Conservation (phyloP, 2,113 vertebrate genomes). For the Eulemur macaco region DNA sequence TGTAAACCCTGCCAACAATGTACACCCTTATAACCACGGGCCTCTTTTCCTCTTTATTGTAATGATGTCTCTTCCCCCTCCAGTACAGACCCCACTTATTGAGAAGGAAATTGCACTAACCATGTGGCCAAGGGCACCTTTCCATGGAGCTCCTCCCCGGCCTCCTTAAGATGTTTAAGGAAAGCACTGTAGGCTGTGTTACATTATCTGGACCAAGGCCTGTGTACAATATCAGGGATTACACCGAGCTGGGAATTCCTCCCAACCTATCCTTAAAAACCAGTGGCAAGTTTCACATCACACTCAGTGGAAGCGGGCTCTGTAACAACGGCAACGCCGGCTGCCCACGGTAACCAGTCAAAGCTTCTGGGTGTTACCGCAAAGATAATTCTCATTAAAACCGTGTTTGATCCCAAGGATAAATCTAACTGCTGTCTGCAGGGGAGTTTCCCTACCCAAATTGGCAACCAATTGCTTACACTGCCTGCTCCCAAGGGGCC, state of each 20-base stretch:
- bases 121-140: background rate
- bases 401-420: background rate
- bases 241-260: background rate
- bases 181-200: background rate
- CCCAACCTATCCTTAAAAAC: background rate
- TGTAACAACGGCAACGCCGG: background rate
- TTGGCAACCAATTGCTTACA: background rate
- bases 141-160: background rate
- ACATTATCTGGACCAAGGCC: background rate
- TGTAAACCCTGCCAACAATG: background rate
- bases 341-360: background rate
- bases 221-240: background rate
- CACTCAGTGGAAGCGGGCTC: background rate
- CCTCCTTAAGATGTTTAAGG: background rate
- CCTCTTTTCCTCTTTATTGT: background rate
- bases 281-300: background rate
- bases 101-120: background rate
- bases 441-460: background rate
- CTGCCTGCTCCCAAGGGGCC: background rate
- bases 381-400: background rate
- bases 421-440: background rate
- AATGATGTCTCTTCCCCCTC: background rate
- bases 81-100: background rate
- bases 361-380: background rate
- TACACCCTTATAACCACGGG: too few relatives aligned